phyloP scores from a whole-genome alignment of 1,140 invertebrate genomes.

The Aricia agestis region DNA sequence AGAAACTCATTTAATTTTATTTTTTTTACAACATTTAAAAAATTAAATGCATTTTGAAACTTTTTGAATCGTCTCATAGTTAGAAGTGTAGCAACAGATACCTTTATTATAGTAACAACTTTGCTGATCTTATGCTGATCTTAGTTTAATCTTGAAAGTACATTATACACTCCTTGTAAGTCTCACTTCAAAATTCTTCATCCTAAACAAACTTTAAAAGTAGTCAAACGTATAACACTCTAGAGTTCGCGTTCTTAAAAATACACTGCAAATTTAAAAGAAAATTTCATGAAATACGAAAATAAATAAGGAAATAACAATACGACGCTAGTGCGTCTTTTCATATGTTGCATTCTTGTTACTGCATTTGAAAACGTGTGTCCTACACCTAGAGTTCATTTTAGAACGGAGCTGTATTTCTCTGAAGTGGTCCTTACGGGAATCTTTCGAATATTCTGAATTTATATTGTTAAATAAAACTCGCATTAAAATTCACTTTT shows the following conservation, averaged over 20 bases:
- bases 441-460: slow-evolving; percentile 5
- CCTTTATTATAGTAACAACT: too few species aligned
- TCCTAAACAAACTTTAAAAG: not conserved
- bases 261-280: not conserved
- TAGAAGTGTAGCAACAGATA: too few species aligned
- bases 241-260: slow-evolving; percentile 3
- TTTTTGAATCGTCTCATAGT: too few species aligned
- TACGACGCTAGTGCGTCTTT: not conserved
- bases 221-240: not conserved
- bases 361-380: not conserved
- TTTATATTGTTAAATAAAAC: slow-evolving; percentile 14
- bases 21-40: too few species aligned
- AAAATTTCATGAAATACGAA: slow-evolving; percentile 1
- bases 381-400: not conserved
- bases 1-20: too few species aligned
- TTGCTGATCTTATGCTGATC: too few species aligned
- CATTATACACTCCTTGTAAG: not conserved
- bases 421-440: not conserved
- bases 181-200: not conserved
- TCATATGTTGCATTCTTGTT: not conserved
- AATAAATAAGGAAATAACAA: slow-evolving; percentile 14
- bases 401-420: not conserved
- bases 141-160: too few species aligned
- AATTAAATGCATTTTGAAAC: too few species aligned
- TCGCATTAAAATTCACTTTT: slow-evolving; percentile 11